Conservation (phyloP, 2,888 invertebrate genomes). For the Dendrolimus pini region DNA sequence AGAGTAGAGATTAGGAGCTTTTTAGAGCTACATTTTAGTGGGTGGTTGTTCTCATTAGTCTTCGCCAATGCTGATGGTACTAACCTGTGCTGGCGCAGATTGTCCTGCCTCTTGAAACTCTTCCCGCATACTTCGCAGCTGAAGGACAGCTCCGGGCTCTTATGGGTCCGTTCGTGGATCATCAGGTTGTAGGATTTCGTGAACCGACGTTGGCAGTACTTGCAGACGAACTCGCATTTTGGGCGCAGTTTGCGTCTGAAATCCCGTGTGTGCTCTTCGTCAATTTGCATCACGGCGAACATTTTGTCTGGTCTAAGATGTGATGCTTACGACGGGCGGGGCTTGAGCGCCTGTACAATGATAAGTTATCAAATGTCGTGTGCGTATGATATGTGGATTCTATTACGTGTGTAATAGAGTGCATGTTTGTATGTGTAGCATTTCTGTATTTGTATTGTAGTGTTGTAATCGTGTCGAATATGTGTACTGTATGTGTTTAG, state of each 20-base stretch:
- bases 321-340: slow-evolving; percentile 69
- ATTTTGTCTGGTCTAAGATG: slow-evolving; percentile 79
- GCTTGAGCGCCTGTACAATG: slow-evolving; percentile 66
- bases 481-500: slow-evolving; percentile 4
- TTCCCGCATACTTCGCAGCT: slow-evolving; percentile 98
- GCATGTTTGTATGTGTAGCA: slow-evolving; percentile 24
- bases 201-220: slow-evolving; percentile 97
- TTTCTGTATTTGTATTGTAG: slow-evolving; percentile 21
- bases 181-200: slow-evolving; percentile 99
- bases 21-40: too few species aligned
- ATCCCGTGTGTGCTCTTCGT: slow-evolving; percentile 91
- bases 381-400: slow-evolving; percentile 36
- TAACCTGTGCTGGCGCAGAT: slow-evolving; percentile 95
- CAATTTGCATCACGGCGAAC: slow-evolving; percentile 94
- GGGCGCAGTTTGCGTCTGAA: slow-evolving; percentile 92
- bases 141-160: slow-evolving; percentile 96
- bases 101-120: slow-evolving; percentile 98
- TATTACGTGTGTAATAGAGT: slow-evolving; percentile 24
- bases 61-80: slow-evolving; percentile 13
- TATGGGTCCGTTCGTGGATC: slow-evolving; percentile 99
- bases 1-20: too few species aligned
- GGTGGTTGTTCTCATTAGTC: too few species aligned
- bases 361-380: slow-evolving; percentile 60
- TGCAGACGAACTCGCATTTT: slow-evolving; percentile 99
- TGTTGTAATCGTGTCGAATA: slow-evolving; percentile 10